A percentile compares a stretch with the other conserved stretches of the same genome.
Evolutionary conservation across 2,113 vertebrate genomes (phyloP).

Genomic region (Stictonetta naevosa): DNA sequence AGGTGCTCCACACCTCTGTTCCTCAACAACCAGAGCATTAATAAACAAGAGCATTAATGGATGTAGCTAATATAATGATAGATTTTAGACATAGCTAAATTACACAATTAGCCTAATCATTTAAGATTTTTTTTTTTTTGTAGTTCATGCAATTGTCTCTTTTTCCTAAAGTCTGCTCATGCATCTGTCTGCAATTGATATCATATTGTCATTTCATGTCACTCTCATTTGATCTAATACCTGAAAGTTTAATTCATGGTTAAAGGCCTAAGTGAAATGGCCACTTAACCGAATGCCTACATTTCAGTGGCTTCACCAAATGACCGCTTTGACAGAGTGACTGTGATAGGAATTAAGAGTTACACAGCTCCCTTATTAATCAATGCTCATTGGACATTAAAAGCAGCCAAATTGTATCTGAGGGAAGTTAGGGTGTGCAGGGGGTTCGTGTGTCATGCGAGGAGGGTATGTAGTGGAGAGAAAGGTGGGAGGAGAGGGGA

Average conservation of each 20-base stretch:
- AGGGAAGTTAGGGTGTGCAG: background rate
- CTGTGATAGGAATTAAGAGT: background rate
- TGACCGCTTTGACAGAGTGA: background rate
- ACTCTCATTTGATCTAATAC: background rate
- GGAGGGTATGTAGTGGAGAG: background rate
- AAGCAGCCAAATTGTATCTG: background rate
- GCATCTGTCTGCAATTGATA: conserved; percentile 24
- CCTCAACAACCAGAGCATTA: background rate
- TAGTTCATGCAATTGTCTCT: background rate
- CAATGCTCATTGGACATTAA: conserved; percentile 17
- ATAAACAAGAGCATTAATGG: background rate
- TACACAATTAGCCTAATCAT: background rate
- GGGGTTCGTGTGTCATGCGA: background rate
- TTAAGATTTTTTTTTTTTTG: background rate
- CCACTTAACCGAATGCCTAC: background rate
- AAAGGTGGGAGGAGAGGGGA: background rate
- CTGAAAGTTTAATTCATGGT: background rate
- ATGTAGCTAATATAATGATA: background rate
- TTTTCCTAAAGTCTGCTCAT: conserved; percentile 9
- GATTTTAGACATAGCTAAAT: background rate
- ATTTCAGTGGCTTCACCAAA: background rate
- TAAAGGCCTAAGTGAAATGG: conserved; percentile 16
- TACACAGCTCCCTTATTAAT: conserved; percentile 2
- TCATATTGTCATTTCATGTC: background rate
- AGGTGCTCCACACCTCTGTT: background rate